Percentiles rank a stretch among this genome's conserved stretches.
Conservation (phyloP, 2,797 vertebrate genomes). For the Salmo trutta region DNA sequence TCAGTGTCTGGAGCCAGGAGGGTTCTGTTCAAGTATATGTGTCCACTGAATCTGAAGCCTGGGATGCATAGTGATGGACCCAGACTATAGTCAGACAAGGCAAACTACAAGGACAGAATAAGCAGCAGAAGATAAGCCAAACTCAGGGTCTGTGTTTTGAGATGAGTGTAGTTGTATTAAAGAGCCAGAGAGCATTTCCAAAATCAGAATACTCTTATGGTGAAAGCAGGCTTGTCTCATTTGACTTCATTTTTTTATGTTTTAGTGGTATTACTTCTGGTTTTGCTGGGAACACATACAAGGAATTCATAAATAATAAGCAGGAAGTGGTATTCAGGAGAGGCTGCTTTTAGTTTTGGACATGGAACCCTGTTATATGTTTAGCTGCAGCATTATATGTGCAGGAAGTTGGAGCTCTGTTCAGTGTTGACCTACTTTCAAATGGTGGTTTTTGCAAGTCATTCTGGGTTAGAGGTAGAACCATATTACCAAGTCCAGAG, state of each 20-base stretch:
- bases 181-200: not conserved
- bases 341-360: too few species aligned
- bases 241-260: too few species aligned
- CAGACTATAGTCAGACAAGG: not conserved
- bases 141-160: not conserved
- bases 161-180: not conserved
- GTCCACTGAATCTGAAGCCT: not conserved
- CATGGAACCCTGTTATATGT: not conserved
- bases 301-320: too few species aligned
- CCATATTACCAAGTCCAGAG: constrained; percentile 17
- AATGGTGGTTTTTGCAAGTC: constrained; percentile 21
- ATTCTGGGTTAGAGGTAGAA: constrained; percentile 19
- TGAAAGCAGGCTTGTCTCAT: too few species aligned
- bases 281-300: too few species aligned
- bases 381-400: not conserved
- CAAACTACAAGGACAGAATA: not conserved
- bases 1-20: not conserved
- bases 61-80: not conserved
- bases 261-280: too few species aligned
- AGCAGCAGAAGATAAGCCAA: not conserved
- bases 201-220: constrained; percentile 20
- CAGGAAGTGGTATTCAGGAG: too few species aligned
- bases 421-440: constrained; percentile 36
- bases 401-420: constrained; percentile 17
- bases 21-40: not conserved